A percentile compares a stretch with the other conserved stretches of the same genome.
Evolutionary conservation across 2,888 invertebrate species (phyloP).

Genomic region (Athalia circularis): DNA sequence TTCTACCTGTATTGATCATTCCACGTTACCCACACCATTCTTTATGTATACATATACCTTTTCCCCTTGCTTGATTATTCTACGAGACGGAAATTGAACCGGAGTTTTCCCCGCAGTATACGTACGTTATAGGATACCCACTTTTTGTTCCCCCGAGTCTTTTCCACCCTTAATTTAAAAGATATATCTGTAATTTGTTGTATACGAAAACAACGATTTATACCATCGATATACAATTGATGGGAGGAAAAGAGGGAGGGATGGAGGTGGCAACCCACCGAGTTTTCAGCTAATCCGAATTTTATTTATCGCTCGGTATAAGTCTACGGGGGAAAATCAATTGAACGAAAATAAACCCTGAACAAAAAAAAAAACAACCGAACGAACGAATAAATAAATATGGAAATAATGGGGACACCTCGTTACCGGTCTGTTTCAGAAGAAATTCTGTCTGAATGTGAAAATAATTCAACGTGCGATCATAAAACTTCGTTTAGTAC

Average conservation of each 20-base stretch:
- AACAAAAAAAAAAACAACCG: no score
- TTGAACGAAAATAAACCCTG: background rate
- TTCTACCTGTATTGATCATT: conserved; percentile 25
- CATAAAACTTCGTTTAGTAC: conserved; percentile 19
- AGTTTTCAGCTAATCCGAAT: background rate
- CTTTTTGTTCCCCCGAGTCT: conserved; percentile 21
- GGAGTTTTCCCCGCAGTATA: background rate
- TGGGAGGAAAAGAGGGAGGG: background rate
- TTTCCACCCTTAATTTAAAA: conserved; percentile 18
- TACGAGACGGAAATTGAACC: conserved; percentile 30
- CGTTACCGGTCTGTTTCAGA: no score
- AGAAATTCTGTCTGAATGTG: no score
- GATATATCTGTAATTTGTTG: conserved; percentile 11
- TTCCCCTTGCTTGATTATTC: conserved; percentile 25
- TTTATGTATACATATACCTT: background rate
- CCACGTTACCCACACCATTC: conserved; percentile 1
- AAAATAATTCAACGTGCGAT: background rate
- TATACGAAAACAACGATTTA: conserved; percentile 19
- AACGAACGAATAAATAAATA: no score
- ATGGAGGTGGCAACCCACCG: background rate
- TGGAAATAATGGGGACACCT: no score
- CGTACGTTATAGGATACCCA: background rate
- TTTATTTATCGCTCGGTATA: background rate
- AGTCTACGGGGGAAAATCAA: background rate
- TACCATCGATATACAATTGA: background rate